Evolutionary conservation across 2,113 vertebrate genomes (phyloP).

Genomic region (Catharus bicknelli): DNA sequence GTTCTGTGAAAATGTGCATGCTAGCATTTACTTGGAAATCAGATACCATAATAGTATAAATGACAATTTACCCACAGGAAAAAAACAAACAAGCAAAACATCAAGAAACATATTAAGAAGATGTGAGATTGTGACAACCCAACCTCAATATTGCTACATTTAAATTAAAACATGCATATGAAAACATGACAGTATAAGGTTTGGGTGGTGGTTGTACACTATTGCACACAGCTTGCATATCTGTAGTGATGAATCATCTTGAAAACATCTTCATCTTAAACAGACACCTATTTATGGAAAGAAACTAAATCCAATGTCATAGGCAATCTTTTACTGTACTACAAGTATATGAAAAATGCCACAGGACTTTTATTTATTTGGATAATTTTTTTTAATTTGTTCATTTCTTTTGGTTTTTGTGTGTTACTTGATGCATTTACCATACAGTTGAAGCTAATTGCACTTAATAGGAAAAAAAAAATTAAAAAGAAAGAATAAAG

Average conservation of each 20-base stretch:
- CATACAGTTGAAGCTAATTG: not conserved
- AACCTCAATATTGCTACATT: not conserved
- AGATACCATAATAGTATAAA: not conserved
- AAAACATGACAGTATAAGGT: not conserved
- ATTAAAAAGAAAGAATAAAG: not conserved
- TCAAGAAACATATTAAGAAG: not conserved
- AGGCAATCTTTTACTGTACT: not conserved
- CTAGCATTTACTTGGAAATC: not conserved
- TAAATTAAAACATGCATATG: not conserved
- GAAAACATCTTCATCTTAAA: not conserved
- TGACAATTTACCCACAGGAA: not conserved
- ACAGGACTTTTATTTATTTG: rapidly evolving
- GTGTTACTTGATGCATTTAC: not conserved
- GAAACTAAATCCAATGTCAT: not conserved
- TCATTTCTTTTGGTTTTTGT: not conserved
- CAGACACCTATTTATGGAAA: not conserved
- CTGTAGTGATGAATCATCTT: not conserved
- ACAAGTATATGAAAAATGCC: not conserved
- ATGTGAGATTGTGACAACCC: not conserved
- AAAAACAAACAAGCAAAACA: not conserved
- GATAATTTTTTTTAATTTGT: not conserved
- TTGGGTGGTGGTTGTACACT: not conserved
- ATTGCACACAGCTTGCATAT: not conserved
- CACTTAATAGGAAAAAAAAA: not conserved
- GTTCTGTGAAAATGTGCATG: not conserved